phyloP scores from a whole-genome alignment of 2,113 vertebrate genomes.

The Ardeotis arabs region DNA sequence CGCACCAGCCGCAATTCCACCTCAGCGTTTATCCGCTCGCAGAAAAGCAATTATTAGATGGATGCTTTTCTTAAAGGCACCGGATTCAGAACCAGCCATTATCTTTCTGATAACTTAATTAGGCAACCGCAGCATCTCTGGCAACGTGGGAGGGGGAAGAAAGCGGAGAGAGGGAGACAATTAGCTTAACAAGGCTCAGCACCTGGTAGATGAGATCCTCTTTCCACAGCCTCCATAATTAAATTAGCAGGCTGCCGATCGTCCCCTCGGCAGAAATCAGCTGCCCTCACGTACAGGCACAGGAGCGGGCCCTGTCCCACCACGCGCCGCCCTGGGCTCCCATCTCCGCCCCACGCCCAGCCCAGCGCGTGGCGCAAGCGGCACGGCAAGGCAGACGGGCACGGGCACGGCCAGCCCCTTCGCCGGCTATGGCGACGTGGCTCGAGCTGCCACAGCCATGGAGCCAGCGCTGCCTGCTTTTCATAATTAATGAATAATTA shows the following conservation, averaged over 20 bases:
- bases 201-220: constrained; percentile 67
- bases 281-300: not conserved
- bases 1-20: not conserved
- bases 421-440: rapidly evolving
- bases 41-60: not conserved
- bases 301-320: not conserved
- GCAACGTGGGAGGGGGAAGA: constrained; percentile 62
- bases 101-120: constrained; percentile 78
- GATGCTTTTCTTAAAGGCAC: constrained; percentile 59
- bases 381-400: not conserved
- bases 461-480: constrained; percentile 25
- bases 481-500: constrained; percentile 72
- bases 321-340: rapidly evolving
- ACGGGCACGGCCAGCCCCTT: not conserved
- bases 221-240: constrained; percentile 70
- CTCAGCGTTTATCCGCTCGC: constrained; percentile 10
- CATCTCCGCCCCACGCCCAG: not conserved
- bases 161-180: constrained; percentile 76
- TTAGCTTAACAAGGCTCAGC: constrained; percentile 75
- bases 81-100: constrained; percentile 63
- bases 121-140: constrained; percentile 62
- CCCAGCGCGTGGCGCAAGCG: rapidly evolving
- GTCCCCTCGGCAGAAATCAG: constrained; percentile 42
- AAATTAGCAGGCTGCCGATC: constrained; percentile 66
- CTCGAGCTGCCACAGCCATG: not conserved